These are phyloP conservation scores for Ceyx melanurus DNA, from an alignment of 2,113 vertebrate genomes.

Conservation along the genomic window DNA sequence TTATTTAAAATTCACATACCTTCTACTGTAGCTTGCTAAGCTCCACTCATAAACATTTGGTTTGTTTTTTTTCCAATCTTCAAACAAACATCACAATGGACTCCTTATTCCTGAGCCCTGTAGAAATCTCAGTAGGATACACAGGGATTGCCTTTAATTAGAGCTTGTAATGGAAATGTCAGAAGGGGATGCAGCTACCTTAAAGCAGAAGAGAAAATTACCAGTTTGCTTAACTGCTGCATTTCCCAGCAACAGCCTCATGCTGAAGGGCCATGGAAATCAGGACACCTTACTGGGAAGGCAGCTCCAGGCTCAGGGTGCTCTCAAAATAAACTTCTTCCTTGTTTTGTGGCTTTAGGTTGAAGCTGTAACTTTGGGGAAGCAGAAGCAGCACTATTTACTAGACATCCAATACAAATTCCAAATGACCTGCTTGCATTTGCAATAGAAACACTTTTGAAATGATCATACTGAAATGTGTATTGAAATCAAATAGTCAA, in stretches of 20 bases:
- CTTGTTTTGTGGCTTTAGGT: not conserved
- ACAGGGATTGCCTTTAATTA: conserved; percentile 50
- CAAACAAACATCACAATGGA: conserved; percentile 32
- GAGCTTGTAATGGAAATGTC: conserved; percentile 27
- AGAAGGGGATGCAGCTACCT: not conserved
- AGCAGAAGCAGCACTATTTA: not conserved
- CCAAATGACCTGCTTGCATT: not conserved
- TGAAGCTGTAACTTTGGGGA: not conserved
- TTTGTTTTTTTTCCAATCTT: not conserved
- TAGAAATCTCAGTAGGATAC: conserved; percentile 7
- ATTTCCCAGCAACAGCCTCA: conserved; percentile 10
- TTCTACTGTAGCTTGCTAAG: not conserved
- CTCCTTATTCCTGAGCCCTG: not conserved
- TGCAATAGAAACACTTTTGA: not conserved
- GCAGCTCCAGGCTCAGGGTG: not conserved
- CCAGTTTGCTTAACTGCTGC: conserved; percentile 23
- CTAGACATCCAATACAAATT: not conserved
- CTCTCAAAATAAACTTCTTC: not conserved
- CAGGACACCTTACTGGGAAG: not conserved
- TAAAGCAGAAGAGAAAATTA: conserved; percentile 39
- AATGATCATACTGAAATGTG: not conserved
- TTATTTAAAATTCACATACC: not conserved
- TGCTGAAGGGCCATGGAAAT: not conserved
- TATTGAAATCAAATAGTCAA: not conserved
- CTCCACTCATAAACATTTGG: not conserved